Base-by-base conservation (phyloP, 2,113 vertebrate species). In the Strix uralensis region DNA sequence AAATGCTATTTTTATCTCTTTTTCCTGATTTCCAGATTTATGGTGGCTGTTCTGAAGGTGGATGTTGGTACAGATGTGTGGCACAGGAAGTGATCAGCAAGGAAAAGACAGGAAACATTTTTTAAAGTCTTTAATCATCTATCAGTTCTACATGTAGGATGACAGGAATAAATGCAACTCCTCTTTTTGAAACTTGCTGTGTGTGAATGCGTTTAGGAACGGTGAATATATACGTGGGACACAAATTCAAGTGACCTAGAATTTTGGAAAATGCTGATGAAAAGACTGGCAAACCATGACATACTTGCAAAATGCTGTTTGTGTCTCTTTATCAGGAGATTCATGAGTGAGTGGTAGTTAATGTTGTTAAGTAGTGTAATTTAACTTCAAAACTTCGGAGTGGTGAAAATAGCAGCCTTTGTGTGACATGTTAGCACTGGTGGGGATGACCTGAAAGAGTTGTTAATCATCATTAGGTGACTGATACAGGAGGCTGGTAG, bases 31-130 rank as follows among this genome's bases (percentile, higher is more conserved):
- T 96, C 17, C 94, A 98, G 98, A 96, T 98, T 73, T 98, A 98
- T 96, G 98, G 96, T 72, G 98, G 97, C n/a, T 98, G 98, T 61
- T 99, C 98, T 94, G 98, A 98, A 97, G 98, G 98, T 94, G 95
- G 96, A 34, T 98, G 97, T 94, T 99, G 98, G 98, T 98, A 99
- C 91, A n/a, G n/a, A n/a, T n/a, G n/a, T n/a, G n/a, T n/a, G n/a
- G n/a, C n/a, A n/a, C n/a, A 98, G 98, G 94, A 97, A 91, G 90
- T 97, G 57, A 90, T 98, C 90, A 96, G 36, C 36, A 7, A 90
- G 71, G 98, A 99, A 97, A 98, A 98, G 97, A 98, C 93, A 98
- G 93, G 96, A 95, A 58, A 52, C 5, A 12, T 47, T n/a, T 82
- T 80, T 40, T 47, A 2, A 2, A 49, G 26, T 55, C 38, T 66